Percentiles rank a stretch among this genome's conserved stretches.
phyloP scores from a whole-genome alignment of 1,140 invertebrate species.

The Oncopodura yosiiana region DNA sequence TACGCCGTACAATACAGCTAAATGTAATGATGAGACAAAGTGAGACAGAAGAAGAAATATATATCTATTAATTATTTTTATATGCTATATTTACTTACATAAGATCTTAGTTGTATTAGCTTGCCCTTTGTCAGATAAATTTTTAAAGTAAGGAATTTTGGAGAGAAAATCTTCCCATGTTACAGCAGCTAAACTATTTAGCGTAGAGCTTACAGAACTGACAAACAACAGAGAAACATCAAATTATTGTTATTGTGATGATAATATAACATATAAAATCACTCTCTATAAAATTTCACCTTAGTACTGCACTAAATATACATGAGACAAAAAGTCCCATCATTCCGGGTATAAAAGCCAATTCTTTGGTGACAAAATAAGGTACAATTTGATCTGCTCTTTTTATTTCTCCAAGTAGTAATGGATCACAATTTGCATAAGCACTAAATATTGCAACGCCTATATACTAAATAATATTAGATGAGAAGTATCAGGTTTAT shows the following conservation, averaged over 20 bases:
- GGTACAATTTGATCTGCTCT: constrained; percentile 26
- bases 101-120: constrained; percentile 38
- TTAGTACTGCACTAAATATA: constrained; percentile 23
- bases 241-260: not conserved
- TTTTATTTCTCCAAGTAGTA: constrained; percentile 25
- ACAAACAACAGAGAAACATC: not conserved
- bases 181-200: constrained; percentile 44
- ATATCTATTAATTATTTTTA: not conserved
- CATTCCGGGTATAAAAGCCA: constrained; percentile 21
- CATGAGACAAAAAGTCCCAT: constrained; percentile 12
- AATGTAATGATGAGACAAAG: not conserved
- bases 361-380: constrained; percentile 24
- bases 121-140: constrained; percentile 37
- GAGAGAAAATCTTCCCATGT: constrained; percentile 42
- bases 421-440: constrained; percentile 39
- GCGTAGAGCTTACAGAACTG: constrained; percentile 43
- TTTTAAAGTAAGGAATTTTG: constrained; percentile 32
- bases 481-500: too few relatives aligned
- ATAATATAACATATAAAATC: not conserved
- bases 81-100: not conserved
- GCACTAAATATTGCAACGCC: constrained; percentile 39
- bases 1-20: constrained; percentile 31
- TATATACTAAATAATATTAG: too few relatives aligned
- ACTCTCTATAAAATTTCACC: constrained; percentile 5
- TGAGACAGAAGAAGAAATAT: not conserved